Percentiles rank a stretch among this genome's conserved stretches.
Conservation (phyloP, 2,888 invertebrate genomes). For the Linnaemya tessellans region DNA sequence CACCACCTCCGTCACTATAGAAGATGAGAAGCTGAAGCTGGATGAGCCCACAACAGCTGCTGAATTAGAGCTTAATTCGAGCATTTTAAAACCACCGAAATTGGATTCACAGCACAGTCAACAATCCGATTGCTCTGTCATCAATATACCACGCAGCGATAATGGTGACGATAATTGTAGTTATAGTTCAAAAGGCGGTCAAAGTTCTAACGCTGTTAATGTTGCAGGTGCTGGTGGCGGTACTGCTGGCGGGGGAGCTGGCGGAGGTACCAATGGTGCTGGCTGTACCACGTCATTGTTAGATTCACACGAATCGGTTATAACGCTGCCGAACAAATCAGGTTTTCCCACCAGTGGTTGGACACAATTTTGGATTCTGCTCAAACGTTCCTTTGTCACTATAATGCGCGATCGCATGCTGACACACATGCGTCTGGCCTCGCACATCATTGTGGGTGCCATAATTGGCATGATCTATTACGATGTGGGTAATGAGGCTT, state of each 20-base stretch:
- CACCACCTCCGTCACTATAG: slow-evolving; percentile 82
- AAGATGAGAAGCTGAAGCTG: slow-evolving; percentile 84
- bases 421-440: slow-evolving; percentile 92
- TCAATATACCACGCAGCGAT: slow-evolving; percentile 74
- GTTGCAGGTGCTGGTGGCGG: slow-evolving; percentile 84
- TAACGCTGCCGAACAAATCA: slow-evolving; percentile 86
- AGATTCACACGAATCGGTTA: slow-evolving; percentile 89
- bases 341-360: slow-evolving; percentile 92
- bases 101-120: slow-evolving; percentile 80
- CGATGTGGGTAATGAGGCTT: slow-evolving; percentile 95
- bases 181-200: slow-evolving; percentile 79
- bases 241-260: slow-evolving; percentile 77
- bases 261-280: slow-evolving; percentile 84
- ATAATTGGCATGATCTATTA: slow-evolving; percentile 97
- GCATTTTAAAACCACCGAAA: slow-evolving; percentile 84
- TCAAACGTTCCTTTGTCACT: slow-evolving; percentile 92
- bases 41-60: slow-evolving; percentile 82
- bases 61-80: slow-evolving; percentile 69
- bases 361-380: slow-evolving; percentile 93
- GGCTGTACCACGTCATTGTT: slow-evolving; percentile 89
- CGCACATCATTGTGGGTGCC: slow-evolving; percentile 91
- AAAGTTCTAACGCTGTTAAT: slow-evolving; percentile 82
- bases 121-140: slow-evolving; percentile 81
- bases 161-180: slow-evolving; percentile 78
- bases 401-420: slow-evolving; percentile 94